These are phyloP conservation scores for Mongoloraphidia duomilia DNA, from an alignment of 2,888 invertebrate species.

Conservation along the genomic window DNA sequence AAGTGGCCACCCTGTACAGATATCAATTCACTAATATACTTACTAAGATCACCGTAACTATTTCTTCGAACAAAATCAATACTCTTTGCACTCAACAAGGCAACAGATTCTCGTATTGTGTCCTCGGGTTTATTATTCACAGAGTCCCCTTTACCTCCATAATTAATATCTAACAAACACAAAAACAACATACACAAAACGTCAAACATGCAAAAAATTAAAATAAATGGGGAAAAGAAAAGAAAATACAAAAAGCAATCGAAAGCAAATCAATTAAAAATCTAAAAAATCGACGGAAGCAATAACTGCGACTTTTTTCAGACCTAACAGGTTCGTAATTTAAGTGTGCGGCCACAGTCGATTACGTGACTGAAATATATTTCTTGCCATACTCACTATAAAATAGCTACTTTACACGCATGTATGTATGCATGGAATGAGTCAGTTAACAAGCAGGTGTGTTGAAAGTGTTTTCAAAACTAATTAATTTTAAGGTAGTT, in stretches of 20 bases:
- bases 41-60: slow-evolving; percentile 61
- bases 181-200: neutral
- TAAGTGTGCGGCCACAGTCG: too few species aligned
- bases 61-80: slow-evolving; percentile 58
- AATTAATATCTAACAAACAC: slow-evolving; percentile 1
- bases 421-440: too few species aligned
- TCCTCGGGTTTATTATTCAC: slow-evolving; percentile 23
- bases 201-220: neutral
- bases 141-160: slow-evolving; percentile 6
- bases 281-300: neutral
- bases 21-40: too few species aligned
- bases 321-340: too few species aligned
- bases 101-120: slow-evolving; percentile 30
- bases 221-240: neutral
- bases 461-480: too few species aligned
- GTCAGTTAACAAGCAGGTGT: too few species aligned
- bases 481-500: too few species aligned
- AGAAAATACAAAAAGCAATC: neutral
- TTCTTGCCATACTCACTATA: too few species aligned
- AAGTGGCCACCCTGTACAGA: too few species aligned
- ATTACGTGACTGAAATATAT: too few species aligned
- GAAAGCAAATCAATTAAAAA: neutral
- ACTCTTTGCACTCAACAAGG: slow-evolving; percentile 33
- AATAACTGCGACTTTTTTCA: too few species aligned
- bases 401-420: too few species aligned